A percentile compares a stretch with the other conserved stretches of the same genome.
Evolutionary conservation across 2,888 invertebrate species (phyloP).

Genomic region (Nomada fucata): DNA sequence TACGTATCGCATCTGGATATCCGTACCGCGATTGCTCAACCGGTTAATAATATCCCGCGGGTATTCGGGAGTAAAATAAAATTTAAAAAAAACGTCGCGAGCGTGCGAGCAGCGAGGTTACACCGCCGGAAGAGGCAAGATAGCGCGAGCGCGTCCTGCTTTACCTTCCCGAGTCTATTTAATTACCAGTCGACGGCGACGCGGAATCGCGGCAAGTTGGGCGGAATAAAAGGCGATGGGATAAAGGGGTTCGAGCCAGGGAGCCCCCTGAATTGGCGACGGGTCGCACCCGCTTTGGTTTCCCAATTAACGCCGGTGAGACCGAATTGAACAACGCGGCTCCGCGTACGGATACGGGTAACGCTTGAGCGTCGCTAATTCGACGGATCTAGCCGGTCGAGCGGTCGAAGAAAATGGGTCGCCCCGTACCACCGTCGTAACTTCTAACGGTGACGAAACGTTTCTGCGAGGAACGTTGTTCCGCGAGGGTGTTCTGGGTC

Average conservation of each 20-base stretch:
- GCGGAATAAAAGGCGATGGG: conserved; percentile 7
- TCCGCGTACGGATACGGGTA: conserved; percentile 6
- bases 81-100: too few relatives aligned
- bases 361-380: conserved; percentile 11
- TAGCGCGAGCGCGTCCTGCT: conserved; percentile 41
- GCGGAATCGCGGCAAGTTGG: conserved; percentile 28
- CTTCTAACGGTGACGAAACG: neutral
- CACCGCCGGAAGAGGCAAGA: conserved; percentile 5
- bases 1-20: conserved; percentile 6
- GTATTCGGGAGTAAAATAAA: conserved; percentile 30
- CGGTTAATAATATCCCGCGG: conserved; percentile 71
- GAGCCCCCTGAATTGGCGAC: conserved; percentile 31
- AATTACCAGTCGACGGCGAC: conserved; percentile 64
- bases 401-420: neutral
- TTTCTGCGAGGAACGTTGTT: neutral
- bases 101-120: neutral
- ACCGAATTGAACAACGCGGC: neutral
- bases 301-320: conserved; percentile 58
- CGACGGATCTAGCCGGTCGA: neutral
- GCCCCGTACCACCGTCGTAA: neutral
- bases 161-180: conserved; percentile 54
- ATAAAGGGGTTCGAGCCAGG: conserved; percentile 10
- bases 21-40: conserved; percentile 32
- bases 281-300: conserved; percentile 29
- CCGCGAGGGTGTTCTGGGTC: neutral